Base-by-base conservation (phyloP, 2,888 invertebrate species). In the Horisme vitalbata region DNA sequence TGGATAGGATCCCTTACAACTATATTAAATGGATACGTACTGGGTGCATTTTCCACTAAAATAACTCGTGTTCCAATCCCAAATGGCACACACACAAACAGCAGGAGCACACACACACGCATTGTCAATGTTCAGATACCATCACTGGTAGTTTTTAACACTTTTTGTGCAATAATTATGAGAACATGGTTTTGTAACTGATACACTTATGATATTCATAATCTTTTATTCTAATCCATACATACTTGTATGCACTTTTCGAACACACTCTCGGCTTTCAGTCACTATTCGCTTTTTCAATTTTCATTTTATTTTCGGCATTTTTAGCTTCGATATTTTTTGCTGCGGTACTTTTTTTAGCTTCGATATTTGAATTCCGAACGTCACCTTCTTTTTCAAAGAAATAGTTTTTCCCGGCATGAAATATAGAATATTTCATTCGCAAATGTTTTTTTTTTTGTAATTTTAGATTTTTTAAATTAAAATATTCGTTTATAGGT, bases 11-110 rank as follows among this genome's bases (percentile, higher is more conserved):
- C n/a, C n/a, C n/a, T n/a, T n/a, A n/a, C 7, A n/a, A 23, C 2
- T 7, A 8, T n/a, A 2, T 1, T 23, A n/a, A n/a, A 11, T 26
- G 11, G 7, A 7, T 75, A 86, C 88, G 44, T 81, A 88, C 88
- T 88, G 46, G 84, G 87, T 20, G 89, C 89, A 75, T 89, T 88
- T 61, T 89, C 88, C 67, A 89, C 89, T 7, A 88, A 68, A 41
- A 89, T 88, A 20, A 89, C 82, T 44, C 88, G 71, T 4, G 85
- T 74, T 63, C 84, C 82, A 44, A 75, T 51, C 39, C 72, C 68
- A 50, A 76, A 68, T 64, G 61, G 74, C 62, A 82, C 53, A 68
- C 68, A 78, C 34, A 81, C 55, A 48, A 75, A 64, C 52, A 81
- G 51, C 51, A 70, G 65, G 37, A 62, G 34, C 52, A 68, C 68